These are phyloP conservation scores for Formica aserva DNA, from an alignment of 2,888 invertebrate genomes.

Conservation along the genomic window DNA sequence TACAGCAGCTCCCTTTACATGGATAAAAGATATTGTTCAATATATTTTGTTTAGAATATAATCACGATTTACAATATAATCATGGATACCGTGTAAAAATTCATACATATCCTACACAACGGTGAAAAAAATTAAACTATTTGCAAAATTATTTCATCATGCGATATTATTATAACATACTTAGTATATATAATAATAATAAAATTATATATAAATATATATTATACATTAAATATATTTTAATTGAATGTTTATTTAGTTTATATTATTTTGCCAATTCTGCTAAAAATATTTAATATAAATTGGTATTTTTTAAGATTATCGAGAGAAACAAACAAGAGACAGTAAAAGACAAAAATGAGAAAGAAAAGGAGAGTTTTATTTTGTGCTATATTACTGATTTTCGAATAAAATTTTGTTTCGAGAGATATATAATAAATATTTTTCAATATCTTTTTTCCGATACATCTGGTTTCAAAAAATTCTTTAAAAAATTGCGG, in stretches of 20 bases:
- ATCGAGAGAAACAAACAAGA: not conserved
- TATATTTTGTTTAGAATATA: constrained; percentile 87
- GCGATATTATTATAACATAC: too few relatives aligned
- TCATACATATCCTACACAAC: too few relatives aligned
- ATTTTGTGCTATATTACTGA: not conserved
- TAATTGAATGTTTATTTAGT: not conserved
- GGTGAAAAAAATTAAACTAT: too few relatives aligned
- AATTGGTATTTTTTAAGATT: not conserved
- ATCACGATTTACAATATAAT: constrained; percentile 89
- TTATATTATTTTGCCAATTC: not conserved
- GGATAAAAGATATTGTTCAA: constrained; percentile 74
- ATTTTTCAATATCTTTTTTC: not conserved
- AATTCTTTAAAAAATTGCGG: not conserved
- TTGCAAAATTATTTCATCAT: too few relatives aligned
- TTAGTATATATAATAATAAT: too few relatives aligned
- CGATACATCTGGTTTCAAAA: not conserved
- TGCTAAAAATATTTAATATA: not conserved
- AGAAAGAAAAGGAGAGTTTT: not conserved
- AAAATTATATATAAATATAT: too few relatives aligned
- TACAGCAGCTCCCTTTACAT: too few relatives aligned
- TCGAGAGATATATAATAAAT: not conserved
- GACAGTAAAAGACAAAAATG: not conserved
- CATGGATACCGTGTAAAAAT: too few relatives aligned
- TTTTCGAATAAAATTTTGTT: not conserved
- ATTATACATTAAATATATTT: constrained; percentile 86